Base-by-base conservation (phyloP, 2,113 vertebrate species). In the Miniopterus natalensis region DNA sequence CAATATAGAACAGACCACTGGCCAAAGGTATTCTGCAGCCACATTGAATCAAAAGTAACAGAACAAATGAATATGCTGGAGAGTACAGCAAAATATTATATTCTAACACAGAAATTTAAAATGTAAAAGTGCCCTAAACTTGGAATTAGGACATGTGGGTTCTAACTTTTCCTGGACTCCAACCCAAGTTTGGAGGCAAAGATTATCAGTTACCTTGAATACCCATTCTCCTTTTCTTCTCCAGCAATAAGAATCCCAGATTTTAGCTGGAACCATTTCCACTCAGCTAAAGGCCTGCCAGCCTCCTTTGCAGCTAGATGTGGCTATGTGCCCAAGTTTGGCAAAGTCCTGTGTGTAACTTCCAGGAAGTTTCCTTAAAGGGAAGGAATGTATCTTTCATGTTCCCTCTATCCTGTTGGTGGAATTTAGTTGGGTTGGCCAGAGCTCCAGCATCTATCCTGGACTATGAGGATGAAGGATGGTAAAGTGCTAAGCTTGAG, bases 101-200 rank as follows among this genome's bases (percentile, higher is more conserved):
- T 71, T 65, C 78, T 85, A 70, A 88, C 3, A 79, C 18, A 77
- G 57, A 94, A 59, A 85, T 81, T 65, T 92, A 40, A 89, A 70
- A 51, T 77, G 47, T 23, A 5, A 85, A 75, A 42, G 5, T 81
- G 53, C 8, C 29, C n/a, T 77, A 66, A 15, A 65, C 40, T 81
- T 63, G 27, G 8, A 88, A 6, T 90, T 94, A 63, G 31, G 45
- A 86, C 27, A 31, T 45, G 1, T 27, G 21, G 31, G 25, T 73
- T 86, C 45, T 89, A 92, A 45, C 53, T 84, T 88, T 94, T 36
- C 40, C n/a, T 78, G 20, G 40, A 55, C 49, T 14, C 40, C 92
- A 89, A 51, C 40, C 17, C 61, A 94, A 88, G 21, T 81, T 63
- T 88, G 75, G 20, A 79, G 42, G 71, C n/a, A 66, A 88, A 93